phyloP scores from a whole-genome alignment of 37 sponge, comb jelly and placozoan species.

The Mnemiopsis leidyi region DNA sequence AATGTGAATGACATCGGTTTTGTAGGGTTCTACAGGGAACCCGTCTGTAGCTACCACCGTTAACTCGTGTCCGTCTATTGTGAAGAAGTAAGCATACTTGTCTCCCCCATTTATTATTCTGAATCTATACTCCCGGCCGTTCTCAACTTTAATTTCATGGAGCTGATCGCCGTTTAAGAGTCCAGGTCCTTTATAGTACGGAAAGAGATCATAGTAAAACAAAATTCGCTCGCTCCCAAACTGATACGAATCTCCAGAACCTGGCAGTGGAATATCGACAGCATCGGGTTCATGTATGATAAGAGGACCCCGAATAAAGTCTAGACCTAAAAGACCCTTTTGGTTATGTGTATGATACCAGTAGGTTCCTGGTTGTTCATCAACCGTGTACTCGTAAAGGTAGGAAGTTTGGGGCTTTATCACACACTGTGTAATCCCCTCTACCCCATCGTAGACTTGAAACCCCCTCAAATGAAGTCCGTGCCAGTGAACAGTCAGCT shows the following conservation, averaged over 20 bases:
- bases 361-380: neutral
- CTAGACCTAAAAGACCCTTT: neutral
- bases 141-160: neutral
- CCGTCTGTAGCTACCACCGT: neutral
- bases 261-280: neutral
- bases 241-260: neutral
- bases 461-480: neutral
- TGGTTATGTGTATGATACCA: slow-evolving; percentile 2
- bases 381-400: neutral
- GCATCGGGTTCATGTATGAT: neutral
- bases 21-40: neutral
- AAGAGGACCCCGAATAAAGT: neutral
- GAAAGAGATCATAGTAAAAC: neutral
- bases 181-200: neutral
- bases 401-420: neutral
- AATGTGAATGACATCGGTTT: slow-evolving; percentile 8
- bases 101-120: neutral
- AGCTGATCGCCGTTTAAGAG: neutral
- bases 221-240: neutral
- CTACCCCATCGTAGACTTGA: slow-evolving; percentile 31
- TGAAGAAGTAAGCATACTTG: neutral
- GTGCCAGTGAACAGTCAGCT: slow-evolving; percentile 11
- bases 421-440: slow-evolving; percentile 4
- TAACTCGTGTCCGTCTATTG: neutral
- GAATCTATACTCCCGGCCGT: neutral